These are phyloP conservation scores for Sturnus vulgaris DNA, from an alignment of 2,113 vertebrate genomes.

Conservation along the genomic window DNA sequence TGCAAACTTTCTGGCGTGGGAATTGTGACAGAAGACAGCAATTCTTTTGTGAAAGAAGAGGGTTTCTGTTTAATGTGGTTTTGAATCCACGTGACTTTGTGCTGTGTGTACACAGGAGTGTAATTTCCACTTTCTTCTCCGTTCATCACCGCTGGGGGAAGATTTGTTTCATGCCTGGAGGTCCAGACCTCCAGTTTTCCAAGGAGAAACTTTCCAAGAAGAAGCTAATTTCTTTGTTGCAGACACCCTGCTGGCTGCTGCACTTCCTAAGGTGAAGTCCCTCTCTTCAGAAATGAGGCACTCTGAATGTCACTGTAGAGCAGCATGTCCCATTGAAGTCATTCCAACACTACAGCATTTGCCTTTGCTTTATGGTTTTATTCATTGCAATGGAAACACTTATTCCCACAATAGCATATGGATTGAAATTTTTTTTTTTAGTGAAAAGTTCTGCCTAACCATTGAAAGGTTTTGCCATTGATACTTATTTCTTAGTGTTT, in stretches of 20 bases:
- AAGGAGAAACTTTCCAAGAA: background rate
- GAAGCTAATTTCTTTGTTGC: background rate
- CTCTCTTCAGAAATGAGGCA: rapidly evolving
- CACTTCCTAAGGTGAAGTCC: background rate
- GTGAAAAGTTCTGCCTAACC: background rate
- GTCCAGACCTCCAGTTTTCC: background rate
- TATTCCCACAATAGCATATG: background rate
- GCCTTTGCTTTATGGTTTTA: background rate
- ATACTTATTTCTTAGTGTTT: background rate
- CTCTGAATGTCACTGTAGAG: background rate
- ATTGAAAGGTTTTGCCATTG: background rate
- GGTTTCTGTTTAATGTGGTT: background rate
- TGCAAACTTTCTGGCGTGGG: background rate
- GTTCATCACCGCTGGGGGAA: background rate
- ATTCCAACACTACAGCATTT: background rate
- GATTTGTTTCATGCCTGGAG: background rate
- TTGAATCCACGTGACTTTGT: rapidly evolving
- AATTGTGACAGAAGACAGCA: background rate
- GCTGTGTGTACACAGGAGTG: background rate
- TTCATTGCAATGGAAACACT: background rate
- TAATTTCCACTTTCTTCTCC: background rate
- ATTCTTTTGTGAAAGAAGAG: background rate
- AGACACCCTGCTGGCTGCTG: rapidly evolving
- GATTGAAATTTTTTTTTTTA: background rate
- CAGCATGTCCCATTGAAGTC: background rate